Evolutionary conservation across 1,140 invertebrate species (phyloP).

Genomic region (Leptopilina clavipes): DNA sequence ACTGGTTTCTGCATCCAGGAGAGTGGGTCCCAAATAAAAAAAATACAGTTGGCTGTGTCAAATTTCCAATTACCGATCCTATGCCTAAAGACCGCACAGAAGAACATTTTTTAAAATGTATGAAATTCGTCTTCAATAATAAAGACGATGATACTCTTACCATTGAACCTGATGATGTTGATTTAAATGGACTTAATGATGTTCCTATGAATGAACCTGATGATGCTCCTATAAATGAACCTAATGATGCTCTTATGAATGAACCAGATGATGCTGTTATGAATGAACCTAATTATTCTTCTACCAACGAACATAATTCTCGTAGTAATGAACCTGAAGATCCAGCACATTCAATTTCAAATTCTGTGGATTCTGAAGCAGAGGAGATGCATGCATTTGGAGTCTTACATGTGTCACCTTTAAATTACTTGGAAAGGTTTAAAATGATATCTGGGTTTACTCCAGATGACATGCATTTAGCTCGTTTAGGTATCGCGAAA

Average conservation of each 20-base stretch:
- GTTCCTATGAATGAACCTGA: too few species aligned
- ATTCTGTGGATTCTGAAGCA: background rate
- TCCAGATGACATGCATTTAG: conserved; percentile 39
- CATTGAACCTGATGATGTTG: too few species aligned
- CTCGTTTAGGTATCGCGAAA: conserved; percentile 31
- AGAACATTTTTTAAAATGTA: background rate
- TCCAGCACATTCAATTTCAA: background rate
- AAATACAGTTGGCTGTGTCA: background rate
- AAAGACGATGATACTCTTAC: too few species aligned
- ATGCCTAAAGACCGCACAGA: background rate
- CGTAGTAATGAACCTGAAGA: background rate
- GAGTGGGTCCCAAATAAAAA: background rate
- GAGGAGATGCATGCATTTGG: background rate
- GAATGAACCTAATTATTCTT: background rate
- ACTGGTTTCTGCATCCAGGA: background rate
- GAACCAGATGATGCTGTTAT: too few species aligned
- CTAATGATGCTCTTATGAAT: too few species aligned
- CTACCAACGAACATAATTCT: background rate
- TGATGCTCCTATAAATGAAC: too few species aligned
- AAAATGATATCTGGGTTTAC: conserved; percentile 45
- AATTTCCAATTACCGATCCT: background rate
- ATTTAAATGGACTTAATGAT: too few species aligned
- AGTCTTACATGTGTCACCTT: conserved; percentile 36
- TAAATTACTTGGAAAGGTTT: conserved; percentile 35
- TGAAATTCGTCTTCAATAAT: background rate